phyloP scores from a whole-genome alignment of 2,797 vertebrate species.

The Threskiornis aethiopicus region DNA sequence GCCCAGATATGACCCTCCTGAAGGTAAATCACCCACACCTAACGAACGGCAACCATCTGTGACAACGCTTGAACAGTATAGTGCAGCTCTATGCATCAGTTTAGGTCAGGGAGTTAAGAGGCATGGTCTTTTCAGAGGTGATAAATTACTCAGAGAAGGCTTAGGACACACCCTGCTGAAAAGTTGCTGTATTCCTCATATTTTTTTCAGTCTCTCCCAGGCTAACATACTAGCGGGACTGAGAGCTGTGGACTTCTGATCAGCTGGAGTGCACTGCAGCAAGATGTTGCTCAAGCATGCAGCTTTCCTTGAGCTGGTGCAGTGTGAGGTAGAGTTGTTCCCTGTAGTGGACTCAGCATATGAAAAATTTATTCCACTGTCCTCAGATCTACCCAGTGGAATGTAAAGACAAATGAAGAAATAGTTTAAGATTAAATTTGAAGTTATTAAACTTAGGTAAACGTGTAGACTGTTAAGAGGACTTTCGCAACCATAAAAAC shows the following conservation, averaged over 20 bases:
- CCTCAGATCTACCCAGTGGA: not conserved
- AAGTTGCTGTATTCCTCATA: not conserved
- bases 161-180: not conserved
- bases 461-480: not conserved
- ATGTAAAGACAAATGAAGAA: not conserved
- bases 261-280: not conserved
- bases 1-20: not conserved
- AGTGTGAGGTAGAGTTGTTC: not conserved
- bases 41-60: not conserved
- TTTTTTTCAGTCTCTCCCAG: not conserved
- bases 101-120: not conserved
- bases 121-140: not conserved
- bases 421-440: not conserved
- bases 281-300: not conserved
- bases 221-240: not conserved
- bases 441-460: not conserved
- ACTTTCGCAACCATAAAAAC: not conserved
- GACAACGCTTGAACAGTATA: not conserved
- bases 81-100: fast-evolving
- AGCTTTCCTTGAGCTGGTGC: not conserved
- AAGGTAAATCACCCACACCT: not conserved
- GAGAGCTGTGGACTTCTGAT: not conserved
- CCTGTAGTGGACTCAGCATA: not conserved
- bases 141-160: not conserved
- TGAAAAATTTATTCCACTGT: not conserved